Evolutionary conservation across 2,797 vertebrate genomes (phyloP), one percentile per base, ranked within the genome.

Genomic region (Trichosurus vulpecula): DNA sequence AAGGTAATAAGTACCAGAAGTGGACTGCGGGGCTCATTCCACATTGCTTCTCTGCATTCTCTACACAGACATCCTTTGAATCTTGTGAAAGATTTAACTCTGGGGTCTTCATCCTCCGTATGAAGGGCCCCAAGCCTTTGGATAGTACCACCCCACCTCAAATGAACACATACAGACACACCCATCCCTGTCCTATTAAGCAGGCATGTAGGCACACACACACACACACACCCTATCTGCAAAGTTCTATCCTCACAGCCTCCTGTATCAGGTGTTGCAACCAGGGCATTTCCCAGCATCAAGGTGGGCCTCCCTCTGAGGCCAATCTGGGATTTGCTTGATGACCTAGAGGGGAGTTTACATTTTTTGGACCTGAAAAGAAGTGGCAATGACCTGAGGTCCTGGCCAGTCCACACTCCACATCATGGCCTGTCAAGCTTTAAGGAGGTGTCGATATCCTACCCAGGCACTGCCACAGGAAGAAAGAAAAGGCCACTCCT

Each of bases 351-450:
- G 41, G 57, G 51, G 94, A 30, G 35, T 11, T 0, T 8, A 47
- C 14, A 11, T 92, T 90, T 93, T 96, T 55, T 90, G 89, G 47
- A 47, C 55, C 56, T 61, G 89, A 92, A 91, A 54, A 58, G 87
- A 91, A 54, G 81, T 1, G 29, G 52, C 66, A 19, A 27, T 87
- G 41, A 27, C 74, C 9, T 3, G 53, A 91, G 90, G 87, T 52
- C 66, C 54, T 31, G 81, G 30, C 90, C 41, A 14, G 47, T 25
- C 56, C 91, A 91, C 31, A 14, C 52, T 31, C 61, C 90, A 91
- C n/a, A 5, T 31, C n/a, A 52, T 54, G 55, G 25, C 35, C 53
- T 0, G 2, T 57, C 55, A 27, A 91, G 91, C 92, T 53, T 2
- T 30, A 4, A 6, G 5, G 55, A n/a, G 41, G 47, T 19, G 87